Evolutionary conservation across 2,113 vertebrate genomes (phyloP).

Genomic region (Malurus alboscapulatus): DNA sequence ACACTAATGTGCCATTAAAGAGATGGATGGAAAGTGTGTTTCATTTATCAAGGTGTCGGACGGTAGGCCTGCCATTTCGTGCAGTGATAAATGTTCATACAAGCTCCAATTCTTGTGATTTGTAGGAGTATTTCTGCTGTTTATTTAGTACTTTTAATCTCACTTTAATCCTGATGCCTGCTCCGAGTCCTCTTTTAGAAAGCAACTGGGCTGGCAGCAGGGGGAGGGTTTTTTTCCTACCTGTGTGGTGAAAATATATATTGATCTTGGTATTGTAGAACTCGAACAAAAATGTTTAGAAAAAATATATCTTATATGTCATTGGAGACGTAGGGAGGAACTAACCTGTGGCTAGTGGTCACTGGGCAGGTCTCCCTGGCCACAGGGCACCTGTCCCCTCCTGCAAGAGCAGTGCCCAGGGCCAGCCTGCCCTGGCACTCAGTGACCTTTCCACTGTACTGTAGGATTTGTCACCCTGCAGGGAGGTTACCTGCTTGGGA

Average conservation of each 20-base stretch:
- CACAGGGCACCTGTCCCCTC: too few relatives aligned
- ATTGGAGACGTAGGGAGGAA: not conserved
- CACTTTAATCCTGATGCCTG: not conserved
- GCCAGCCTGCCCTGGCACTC: too few relatives aligned
- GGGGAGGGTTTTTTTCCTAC: not conserved
- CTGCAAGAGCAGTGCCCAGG: too few relatives aligned
- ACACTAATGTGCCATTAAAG: conserved; percentile 75
- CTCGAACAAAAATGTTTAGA: not conserved
- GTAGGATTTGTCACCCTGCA: too few relatives aligned
- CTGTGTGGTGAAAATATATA: not conserved
- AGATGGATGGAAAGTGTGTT: conserved; percentile 65
- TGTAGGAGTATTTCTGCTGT: not conserved
- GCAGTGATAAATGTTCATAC: conserved; percentile 48
- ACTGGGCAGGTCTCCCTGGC: not conserved
- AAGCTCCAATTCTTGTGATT: conserved; percentile 36
- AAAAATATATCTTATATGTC: not conserved
- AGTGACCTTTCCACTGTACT: too few relatives aligned
- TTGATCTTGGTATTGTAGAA: not conserved
- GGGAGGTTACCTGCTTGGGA: too few relatives aligned
- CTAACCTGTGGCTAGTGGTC: not conserved
- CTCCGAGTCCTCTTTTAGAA: not conserved
- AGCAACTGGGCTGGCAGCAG: not conserved
- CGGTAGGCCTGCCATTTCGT: conserved; percentile 40
- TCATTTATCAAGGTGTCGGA: conserved; percentile 56
- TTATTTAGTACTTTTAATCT: conserved; percentile 24